These are phyloP conservation scores for Lepidocolaptes lacrymiger DNA, from an alignment of 2,797 vertebrate species.

Conservation along the genomic window DNA sequence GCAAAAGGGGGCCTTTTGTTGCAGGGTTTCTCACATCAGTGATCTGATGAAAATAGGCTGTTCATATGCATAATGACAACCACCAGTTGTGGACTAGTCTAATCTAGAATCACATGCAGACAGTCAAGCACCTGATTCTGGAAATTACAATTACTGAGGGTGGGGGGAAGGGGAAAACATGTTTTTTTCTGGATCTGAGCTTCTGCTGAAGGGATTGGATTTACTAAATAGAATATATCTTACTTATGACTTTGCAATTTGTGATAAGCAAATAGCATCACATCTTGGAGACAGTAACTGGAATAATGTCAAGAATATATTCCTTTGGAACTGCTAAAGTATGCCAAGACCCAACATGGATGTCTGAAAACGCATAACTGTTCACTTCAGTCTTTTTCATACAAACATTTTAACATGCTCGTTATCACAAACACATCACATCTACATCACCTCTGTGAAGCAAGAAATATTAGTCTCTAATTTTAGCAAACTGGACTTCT, in stretches of 20 bases:
- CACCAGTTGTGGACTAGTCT: background rate
- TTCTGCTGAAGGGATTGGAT: background rate
- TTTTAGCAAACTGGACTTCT: background rate
- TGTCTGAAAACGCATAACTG: background rate
- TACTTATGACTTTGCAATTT: background rate
- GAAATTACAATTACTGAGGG: background rate
- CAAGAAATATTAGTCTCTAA: background rate
- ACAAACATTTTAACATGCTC: background rate
- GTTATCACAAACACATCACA: background rate
- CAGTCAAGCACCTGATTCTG: background rate
- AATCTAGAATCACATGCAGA: background rate
- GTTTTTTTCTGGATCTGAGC: background rate
- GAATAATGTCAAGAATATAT: background rate
- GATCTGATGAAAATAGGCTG: constrained; percentile 5
- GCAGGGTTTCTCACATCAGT: background rate
- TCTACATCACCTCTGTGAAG: background rate
- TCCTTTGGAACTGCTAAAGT: background rate
- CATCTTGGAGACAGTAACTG: background rate
- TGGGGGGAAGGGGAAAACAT: too few relatives aligned
- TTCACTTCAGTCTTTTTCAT: background rate
- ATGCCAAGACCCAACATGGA: background rate
- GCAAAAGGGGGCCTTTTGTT: background rate
- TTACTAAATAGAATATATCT: background rate
- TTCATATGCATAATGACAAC: background rate
- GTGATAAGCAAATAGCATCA: background rate